These are phyloP conservation scores for Iphiclides podalirius DNA, from an alignment of 2,888 invertebrate species.

Conservation along the genomic window DNA sequence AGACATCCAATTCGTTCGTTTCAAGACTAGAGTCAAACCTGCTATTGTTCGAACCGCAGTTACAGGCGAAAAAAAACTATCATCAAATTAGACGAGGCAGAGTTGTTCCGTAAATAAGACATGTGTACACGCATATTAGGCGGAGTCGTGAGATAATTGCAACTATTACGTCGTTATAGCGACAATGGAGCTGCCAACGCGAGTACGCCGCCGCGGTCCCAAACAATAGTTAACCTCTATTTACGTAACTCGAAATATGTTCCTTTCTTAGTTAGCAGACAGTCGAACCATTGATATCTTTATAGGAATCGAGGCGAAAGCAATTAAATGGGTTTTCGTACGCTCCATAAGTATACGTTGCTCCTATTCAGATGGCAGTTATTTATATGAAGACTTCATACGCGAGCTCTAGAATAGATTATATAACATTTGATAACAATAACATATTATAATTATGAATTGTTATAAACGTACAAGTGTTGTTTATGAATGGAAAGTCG, in stretches of 20 bases:
- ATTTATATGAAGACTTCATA: too few relatives aligned
- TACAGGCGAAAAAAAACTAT: slow-evolving; percentile 11
- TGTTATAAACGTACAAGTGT: too few relatives aligned
- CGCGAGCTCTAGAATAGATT: too few relatives aligned
- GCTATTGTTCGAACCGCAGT: slow-evolving; percentile 2
- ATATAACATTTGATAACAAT: too few relatives aligned
- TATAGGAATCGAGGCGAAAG: slow-evolving; percentile 23
- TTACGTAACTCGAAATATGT: slow-evolving; percentile 37
- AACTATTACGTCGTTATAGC: slow-evolving; percentile 35
- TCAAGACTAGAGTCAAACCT: too few relatives aligned
- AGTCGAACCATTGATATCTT: slow-evolving; percentile 27
- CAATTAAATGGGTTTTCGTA: slow-evolving; percentile 23
- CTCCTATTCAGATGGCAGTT: slow-evolving; percentile 1
- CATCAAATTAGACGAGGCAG: slow-evolving; percentile 1
- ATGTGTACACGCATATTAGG: slow-evolving; percentile 30
- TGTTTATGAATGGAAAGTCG: too few relatives aligned
- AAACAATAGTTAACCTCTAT: slow-evolving; percentile 35
- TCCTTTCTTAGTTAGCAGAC: slow-evolving; percentile 18
- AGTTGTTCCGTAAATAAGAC: slow-evolving; percentile 17
- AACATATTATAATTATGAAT: too few relatives aligned
- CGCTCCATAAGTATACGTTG: slow-evolving; percentile 7
- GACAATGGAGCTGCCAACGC: slow-evolving; percentile 43
- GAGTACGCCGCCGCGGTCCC: slow-evolving; percentile 46
- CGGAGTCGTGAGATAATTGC: slow-evolving; percentile 39
- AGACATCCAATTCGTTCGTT: too few relatives aligned